phyloP scores from a whole-genome alignment of 1,140 invertebrate genomes.

The Wasmannia auropunctata region DNA sequence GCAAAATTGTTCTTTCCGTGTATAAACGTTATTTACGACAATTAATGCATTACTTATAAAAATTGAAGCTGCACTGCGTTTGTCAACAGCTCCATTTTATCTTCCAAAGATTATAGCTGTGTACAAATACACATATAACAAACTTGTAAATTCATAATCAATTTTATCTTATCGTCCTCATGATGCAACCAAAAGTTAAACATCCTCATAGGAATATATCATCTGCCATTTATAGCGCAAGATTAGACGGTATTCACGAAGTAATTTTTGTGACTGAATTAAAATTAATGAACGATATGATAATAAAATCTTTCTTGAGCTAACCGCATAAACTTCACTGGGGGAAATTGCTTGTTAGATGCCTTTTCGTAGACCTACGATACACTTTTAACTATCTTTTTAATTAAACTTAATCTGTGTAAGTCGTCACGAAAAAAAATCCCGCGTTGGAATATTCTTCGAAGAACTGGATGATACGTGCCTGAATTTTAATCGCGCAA shows the following conservation, averaged over 20 bases:
- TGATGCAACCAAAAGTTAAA: conserved; percentile 40
- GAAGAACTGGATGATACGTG: conserved; percentile 50
- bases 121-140: background rate
- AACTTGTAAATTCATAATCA: conserved; percentile 31
- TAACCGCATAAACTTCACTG: background rate
- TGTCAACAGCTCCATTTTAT: conserved; percentile 16
- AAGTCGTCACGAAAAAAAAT: background rate
- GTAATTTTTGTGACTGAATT: conserved; percentile 17
- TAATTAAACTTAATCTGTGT: conserved; percentile 23
- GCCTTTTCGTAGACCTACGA: background rate
- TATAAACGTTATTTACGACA: background rate
- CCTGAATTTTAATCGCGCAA: conserved; percentile 76
- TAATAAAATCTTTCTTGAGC: background rate
- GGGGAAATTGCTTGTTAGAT: background rate
- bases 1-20: too few relatives aligned
- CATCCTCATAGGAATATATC: conserved; percentile 20
- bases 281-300: conserved; percentile 8
- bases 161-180: conserved; percentile 42
- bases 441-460: conserved; percentile 4
- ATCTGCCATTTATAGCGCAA: background rate
- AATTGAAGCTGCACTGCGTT: background rate
- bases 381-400: conserved; percentile 10
- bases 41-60: background rate
- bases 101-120: background rate
- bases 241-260: background rate